phyloP scores from a whole-genome alignment of 2,888 invertebrate species.

The Sinodicranocentrus sp. region DNA sequence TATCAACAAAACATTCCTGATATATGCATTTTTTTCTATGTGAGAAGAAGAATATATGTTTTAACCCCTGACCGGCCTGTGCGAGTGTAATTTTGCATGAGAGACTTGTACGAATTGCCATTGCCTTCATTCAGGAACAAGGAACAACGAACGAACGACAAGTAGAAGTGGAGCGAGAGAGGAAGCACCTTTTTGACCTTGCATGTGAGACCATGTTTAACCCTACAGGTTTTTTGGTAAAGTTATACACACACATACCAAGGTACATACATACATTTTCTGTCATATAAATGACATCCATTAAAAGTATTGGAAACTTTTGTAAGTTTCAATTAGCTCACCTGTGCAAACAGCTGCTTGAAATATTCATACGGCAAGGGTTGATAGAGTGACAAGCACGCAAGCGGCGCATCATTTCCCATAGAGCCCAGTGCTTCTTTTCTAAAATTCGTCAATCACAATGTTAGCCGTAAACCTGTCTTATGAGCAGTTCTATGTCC shows the following conservation, averaged over 20 bases:
- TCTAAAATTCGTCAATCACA: conserved; percentile 81
- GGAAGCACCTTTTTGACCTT: conserved; percentile 57
- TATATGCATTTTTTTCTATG: conserved; percentile 34
- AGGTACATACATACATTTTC: conserved; percentile 36
- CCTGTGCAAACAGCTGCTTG: conserved; percentile 99
- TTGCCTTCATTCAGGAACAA: conserved; percentile 47
- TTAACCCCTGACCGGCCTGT: conserved; percentile 57
- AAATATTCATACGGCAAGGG: conserved; percentile 98
- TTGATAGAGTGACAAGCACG: conserved; percentile 96
- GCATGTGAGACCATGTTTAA: conserved; percentile 59
- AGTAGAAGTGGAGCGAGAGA: conserved; percentile 31
- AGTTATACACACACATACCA: conserved; percentile 59
- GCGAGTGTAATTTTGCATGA: conserved; percentile 43
- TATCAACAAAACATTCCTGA: conserved; percentile 13
- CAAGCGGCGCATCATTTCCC: conserved; percentile 99
- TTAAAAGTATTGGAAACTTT: conserved; percentile 8
- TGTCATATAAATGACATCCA: conserved; percentile 24
- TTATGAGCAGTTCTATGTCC: not conserved
- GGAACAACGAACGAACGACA: conserved; percentile 54
- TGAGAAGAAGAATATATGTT: conserved; percentile 13
- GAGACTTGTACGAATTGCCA: conserved; percentile 38
- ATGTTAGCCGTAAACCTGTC: no score
- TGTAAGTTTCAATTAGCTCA: conserved; percentile 75
- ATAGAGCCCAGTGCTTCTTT: conserved; percentile 99
- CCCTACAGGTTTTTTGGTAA: conserved; percentile 66